Percentiles rank a stretch among this genome's conserved stretches.
These are phyloP conservation scores for Delphinapterus leucas DNA, from an alignment of 2,113 vertebrate genomes.

Conservation along the genomic window DNA sequence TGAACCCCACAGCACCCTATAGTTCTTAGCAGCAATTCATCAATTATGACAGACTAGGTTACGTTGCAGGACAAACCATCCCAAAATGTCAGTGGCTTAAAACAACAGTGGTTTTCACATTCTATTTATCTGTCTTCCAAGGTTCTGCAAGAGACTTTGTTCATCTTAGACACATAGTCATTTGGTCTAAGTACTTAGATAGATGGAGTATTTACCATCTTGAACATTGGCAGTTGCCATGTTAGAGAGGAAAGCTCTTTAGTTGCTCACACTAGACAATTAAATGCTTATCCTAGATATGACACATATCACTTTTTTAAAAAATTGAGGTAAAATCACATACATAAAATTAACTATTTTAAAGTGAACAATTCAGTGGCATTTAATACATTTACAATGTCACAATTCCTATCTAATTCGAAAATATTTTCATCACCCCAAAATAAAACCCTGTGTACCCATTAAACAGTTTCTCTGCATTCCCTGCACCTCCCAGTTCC, in stretches of 20 bases:
- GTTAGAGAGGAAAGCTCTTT: not conserved
- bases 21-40: not conserved
- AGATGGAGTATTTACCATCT: not conserved
- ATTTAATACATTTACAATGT: not conserved
- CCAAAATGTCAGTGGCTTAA: not conserved
- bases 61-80: not conserved
- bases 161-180: not conserved
- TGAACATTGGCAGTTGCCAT: not conserved
- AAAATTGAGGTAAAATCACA: not conserved
- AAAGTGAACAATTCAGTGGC: not conserved
- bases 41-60: not conserved
- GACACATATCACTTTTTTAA: not conserved
- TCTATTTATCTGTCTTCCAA: not conserved
- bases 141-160: not conserved
- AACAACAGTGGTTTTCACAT: not conserved
- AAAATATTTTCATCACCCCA: not conserved
- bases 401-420: not conserved
- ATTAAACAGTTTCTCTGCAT: not conserved
- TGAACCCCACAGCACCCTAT: not conserved
- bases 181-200: not conserved
- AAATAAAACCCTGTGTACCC: not conserved
- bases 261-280: not conserved
- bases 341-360: not conserved
- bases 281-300: not conserved
- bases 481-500: not conserved